phyloP scores from a whole-genome alignment of 2,888 invertebrate genomes.

The Limnephilus marmoratus region DNA sequence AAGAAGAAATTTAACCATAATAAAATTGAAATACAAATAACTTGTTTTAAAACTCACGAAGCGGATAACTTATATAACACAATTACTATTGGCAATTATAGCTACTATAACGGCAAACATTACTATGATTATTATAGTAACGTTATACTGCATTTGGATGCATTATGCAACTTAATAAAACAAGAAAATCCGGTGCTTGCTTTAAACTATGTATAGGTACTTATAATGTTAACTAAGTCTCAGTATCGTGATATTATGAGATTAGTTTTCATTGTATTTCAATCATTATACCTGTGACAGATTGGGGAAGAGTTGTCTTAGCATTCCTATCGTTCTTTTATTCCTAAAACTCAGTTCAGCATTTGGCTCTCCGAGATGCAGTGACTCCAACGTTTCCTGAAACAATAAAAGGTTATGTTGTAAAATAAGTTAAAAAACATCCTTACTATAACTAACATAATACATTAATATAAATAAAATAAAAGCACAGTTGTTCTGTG shows the following conservation, averaged over 20 bases:
- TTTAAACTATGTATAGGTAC: not conserved
- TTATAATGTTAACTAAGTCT: not conserved
- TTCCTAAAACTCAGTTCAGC: slow-evolving; percentile 82
- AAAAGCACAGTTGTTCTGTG: too few relatives aligned
- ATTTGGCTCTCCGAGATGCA: slow-evolving; percentile 82
- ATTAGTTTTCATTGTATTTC: not conserved
- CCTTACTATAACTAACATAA: too few relatives aligned
- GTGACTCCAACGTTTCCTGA: slow-evolving; percentile 82
- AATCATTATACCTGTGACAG: slow-evolving; percentile 81
- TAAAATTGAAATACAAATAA: not conserved
- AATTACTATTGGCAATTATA: not conserved
- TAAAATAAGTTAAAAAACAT: not conserved
- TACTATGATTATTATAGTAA: not conserved
- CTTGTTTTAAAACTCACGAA: not conserved
- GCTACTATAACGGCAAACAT: not conserved
- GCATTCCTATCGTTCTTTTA: slow-evolving; percentile 87
- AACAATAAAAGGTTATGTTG: not conserved
- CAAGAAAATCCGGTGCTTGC: not conserved
- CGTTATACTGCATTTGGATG: not conserved
- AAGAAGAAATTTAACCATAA: too few relatives aligned
- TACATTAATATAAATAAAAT: too few relatives aligned
- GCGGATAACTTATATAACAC: not conserved
- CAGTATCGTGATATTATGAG: not conserved
- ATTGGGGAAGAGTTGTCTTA: slow-evolving; percentile 85
- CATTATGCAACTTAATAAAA: not conserved